A percentile compares a stretch with the other conserved stretches of the same genome.
These are phyloP conservation scores for Orchesellides sinensis DNA, from an alignment of 2,888 invertebrate genomes.

Conservation along the genomic window DNA sequence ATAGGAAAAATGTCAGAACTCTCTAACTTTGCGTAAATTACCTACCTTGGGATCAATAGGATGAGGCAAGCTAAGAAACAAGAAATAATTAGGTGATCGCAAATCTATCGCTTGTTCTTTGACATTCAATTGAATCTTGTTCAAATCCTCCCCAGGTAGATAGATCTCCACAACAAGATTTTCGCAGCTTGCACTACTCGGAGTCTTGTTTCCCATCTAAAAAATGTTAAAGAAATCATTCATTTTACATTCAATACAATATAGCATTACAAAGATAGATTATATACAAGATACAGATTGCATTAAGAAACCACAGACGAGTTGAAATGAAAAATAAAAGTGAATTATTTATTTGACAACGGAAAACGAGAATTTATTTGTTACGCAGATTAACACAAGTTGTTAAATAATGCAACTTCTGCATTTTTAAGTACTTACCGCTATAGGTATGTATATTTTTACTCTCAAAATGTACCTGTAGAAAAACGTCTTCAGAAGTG, in stretches of 20 bases:
- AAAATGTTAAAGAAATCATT: not conserved
- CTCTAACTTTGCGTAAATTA: not conserved
- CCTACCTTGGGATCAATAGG: conserved; percentile 83
- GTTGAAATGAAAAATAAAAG: conserved; percentile 3
- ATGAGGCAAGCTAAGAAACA: conserved; percentile 88
- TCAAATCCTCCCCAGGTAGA: conserved; percentile 86
- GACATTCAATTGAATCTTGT: conserved; percentile 86
- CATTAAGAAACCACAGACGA: not conserved
- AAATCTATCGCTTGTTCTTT: conserved; percentile 81
- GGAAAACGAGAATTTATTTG: not conserved
- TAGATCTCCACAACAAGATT: conserved; percentile 88
- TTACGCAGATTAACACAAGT: not conserved
- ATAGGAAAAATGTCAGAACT: not conserved
- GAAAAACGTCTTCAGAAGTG: conserved; percentile 89
- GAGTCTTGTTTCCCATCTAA: conserved; percentile 89
- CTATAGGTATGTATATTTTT: too few species aligned
- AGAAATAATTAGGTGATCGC: conserved; percentile 82
- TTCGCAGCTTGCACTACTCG: conserved; percentile 90
- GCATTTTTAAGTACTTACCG: too few species aligned
- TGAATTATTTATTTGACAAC: conserved; percentile 55
- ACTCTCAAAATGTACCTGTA: conserved; percentile 86
- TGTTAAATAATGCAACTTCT: not conserved
- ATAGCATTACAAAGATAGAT: too few species aligned
- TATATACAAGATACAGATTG: not conserved
- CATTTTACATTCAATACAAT: too few species aligned